Evolutionary conservation across 2,888 invertebrate genomes (phyloP).

Genomic region (Ptilodon capucinus): DNA sequence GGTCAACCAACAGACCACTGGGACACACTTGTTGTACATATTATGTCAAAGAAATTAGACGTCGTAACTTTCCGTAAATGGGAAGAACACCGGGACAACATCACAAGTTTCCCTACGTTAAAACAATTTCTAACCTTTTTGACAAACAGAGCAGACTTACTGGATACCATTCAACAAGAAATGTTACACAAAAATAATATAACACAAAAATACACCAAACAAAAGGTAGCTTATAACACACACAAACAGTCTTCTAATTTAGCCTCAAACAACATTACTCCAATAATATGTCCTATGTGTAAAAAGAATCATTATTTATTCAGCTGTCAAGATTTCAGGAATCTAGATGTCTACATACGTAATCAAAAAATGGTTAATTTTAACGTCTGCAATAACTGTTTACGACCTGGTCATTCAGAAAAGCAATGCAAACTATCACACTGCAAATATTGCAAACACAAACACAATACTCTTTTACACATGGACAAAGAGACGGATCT

Average conservation of each 20-base stretch:
- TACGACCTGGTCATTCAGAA: conserved; percentile 9
- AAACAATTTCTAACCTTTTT: conserved; percentile 1
- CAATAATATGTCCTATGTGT: conserved; percentile 1
- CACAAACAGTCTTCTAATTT: neutral
- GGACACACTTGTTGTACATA: conserved; percentile 20
- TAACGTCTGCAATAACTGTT: conserved; percentile 5
- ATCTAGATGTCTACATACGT: conserved; percentile 1
- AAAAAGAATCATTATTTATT: neutral
- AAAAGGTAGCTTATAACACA: neutral
- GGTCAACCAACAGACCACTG: conserved; percentile 14
- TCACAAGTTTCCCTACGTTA: neutral
- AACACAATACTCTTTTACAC: conserved; percentile 26
- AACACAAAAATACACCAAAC: neutral
- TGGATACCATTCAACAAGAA: conserved; percentile 1
- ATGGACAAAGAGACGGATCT: too few relatives aligned
- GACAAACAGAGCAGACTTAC: conserved; percentile 7
- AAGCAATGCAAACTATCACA: conserved; percentile 13
- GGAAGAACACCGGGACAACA: conserved; percentile 13
- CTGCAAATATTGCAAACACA: conserved; percentile 24
- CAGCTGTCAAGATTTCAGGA: conserved; percentile 1
- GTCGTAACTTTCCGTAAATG: conserved; percentile 7
- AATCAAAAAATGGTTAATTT: conserved; percentile 1
- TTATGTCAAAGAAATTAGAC: conserved; percentile 23
- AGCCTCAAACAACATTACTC: neutral
- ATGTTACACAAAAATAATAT: neutral